Evolutionary conservation across 2,113 vertebrate species (phyloP), one percentile per base, ranked within the genome.

Genomic region (Alligator sinensis): DNA sequence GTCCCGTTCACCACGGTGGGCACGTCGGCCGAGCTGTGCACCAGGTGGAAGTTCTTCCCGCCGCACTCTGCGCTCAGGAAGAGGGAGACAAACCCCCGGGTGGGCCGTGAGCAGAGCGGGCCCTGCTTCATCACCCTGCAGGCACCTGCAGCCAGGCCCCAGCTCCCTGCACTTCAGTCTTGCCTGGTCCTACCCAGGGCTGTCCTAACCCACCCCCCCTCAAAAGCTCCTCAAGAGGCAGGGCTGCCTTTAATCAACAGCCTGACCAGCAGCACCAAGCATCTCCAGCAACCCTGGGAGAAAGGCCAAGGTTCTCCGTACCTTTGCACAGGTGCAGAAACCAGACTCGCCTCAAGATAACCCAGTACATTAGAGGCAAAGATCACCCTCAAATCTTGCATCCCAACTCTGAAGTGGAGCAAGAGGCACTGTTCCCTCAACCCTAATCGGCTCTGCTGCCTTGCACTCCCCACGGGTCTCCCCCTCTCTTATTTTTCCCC

Each of bases 1-100:
- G 99, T 99, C 5, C 99, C 99, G 8, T 91, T 98, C 95, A 99
- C 99, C 88, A 98, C 99, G 19, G 98, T 99, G 90, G 63, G 89
- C 54, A 99, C 92, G 0, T 99, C 98, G 0, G 99, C 99, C 0
- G 99, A 99, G 90, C 89, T 75, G 97, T 99, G 99, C 22, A 99
- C 98, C 0, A 99, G 99, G 97, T 99, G 99, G 98, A 99, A 99
- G 93, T 99, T 99, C 98, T 99, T 99, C 82, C 99, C 99, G 0
- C 99, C 99, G 1, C 99, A 99, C 96, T 99, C 99, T 99, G 95
- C 25, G 1, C 4, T 0, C 5, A 1, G 30, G 63, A 66, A 22
- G 2, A 22, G 7, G 2, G 28, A 87, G 55, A 9, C 1, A 34
- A 34, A n/a, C 18, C 34, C 3, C 17, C 30, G 28, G 11, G 12